A percentile compares a stretch with the other conserved stretches of the same genome.
phyloP scores from a whole-genome alignment of 2,888 invertebrate genomes.

The Cephus rjabovi region DNA sequence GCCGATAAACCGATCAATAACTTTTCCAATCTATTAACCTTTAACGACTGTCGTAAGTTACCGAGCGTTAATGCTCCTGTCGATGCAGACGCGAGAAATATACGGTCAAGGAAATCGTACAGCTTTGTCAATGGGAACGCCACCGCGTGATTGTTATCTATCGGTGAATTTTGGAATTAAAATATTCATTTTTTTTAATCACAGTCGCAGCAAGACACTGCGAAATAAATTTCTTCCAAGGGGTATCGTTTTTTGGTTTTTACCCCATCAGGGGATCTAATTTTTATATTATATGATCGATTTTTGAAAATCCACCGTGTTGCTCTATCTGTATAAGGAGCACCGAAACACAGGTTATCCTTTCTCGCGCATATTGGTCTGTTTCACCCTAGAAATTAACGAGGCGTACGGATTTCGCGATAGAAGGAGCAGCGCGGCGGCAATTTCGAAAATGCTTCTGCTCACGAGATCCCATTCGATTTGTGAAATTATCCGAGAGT shows the following conservation, averaged over 20 bases:
- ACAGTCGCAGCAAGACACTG: background rate
- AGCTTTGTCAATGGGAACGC: background rate
- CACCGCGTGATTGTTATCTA: background rate
- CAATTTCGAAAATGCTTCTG: background rate
- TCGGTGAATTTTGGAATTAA: background rate
- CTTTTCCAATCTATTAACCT: constrained; percentile 21
- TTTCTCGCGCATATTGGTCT: background rate
- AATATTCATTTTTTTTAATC: background rate
- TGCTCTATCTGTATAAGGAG: background rate
- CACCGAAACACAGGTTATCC: background rate
- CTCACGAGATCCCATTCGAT: background rate
- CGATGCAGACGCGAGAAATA: constrained; percentile 11
- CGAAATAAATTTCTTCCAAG: too few species aligned
- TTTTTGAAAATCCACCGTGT: background rate
- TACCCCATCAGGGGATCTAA: too few species aligned
- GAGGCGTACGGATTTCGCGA: background rate
- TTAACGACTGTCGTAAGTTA: constrained; percentile 18
- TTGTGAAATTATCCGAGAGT: background rate
- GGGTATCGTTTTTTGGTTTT: too few species aligned
- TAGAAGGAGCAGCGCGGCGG: background rate
- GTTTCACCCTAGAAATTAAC: background rate
- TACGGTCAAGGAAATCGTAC: constrained; percentile 8
- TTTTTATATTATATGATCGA: too few species aligned
- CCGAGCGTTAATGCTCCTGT: constrained; percentile 13
- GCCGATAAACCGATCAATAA: constrained; percentile 18